phyloP scores from a whole-genome alignment of 2,888 invertebrate species.

The Eristalis intricaria region DNA sequence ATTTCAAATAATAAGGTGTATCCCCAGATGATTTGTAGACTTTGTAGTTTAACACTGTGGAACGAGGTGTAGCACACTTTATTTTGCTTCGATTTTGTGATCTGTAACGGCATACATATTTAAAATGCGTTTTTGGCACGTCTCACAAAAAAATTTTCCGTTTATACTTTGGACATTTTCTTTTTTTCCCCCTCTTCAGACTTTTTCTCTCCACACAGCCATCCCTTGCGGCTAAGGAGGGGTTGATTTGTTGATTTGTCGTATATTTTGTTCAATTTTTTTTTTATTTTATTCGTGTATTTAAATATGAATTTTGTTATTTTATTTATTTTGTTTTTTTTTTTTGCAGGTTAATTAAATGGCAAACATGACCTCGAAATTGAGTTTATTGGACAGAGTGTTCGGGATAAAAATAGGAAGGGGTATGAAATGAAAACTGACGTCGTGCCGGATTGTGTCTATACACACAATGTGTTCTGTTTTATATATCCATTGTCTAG shows the following conservation, averaged over 20 bases:
- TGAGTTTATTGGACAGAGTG: conserved; percentile 55
- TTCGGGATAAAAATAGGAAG: conserved; percentile 45
- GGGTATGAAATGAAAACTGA: conserved; percentile 1
- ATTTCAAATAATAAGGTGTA: conserved; percentile 11
- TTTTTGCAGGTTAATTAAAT: conserved; percentile 59
- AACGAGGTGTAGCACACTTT: neutral
- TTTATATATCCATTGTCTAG: neutral
- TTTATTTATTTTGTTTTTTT: conserved; percentile 4
- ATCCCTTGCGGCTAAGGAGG: conserved; percentile 28
- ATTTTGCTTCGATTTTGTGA: conserved; percentile 8
- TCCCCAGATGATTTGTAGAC: conserved; percentile 1
- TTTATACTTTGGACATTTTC: conserved; percentile 20
- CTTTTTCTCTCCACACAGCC: conserved; percentile 19
- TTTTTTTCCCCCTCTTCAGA: neutral
- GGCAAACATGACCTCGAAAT: conserved; percentile 52
- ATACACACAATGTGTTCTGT: conserved; percentile 4
- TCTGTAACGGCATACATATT: conserved; percentile 23
- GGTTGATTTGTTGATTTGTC: conserved; percentile 10
- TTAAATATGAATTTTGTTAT: neutral
- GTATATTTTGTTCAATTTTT: conserved; percentile 8
- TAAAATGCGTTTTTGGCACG: conserved; percentile 66
- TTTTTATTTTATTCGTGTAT: conserved; percentile 1
- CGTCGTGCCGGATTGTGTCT: neutral
- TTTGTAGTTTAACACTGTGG: neutral
- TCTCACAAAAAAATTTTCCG: conserved; percentile 41